Evolutionary conservation across 2,113 vertebrate genomes (phyloP), one percentile per base, ranked within the genome.

Genomic region (Heloderma charlesbogerti): DNA sequence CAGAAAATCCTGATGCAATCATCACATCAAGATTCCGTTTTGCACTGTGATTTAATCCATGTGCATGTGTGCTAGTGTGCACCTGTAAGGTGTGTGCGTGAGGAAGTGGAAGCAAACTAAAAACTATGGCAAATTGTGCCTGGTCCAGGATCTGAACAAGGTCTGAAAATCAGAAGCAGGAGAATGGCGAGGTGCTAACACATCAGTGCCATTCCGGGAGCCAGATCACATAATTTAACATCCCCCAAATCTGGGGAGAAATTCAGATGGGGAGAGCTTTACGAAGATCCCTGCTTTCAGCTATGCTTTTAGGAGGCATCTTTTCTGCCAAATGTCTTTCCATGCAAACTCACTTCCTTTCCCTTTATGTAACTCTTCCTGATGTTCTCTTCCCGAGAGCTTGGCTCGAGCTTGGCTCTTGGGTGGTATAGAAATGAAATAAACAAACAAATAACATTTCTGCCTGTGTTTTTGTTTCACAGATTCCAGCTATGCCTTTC

Each of bases 401-500:
- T 20, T 63, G 3, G 60, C 9, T n/a, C n/a, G n/a, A n/a, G n/a
- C n/a, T n/a, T n/a, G n/a, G n/a, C 60, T 63, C 16, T 63, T 63
- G 60, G 60, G 60, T 2, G 20, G 20, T 63, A 63, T 20, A 63
- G 3, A 63, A 63, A 20, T 63, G 20, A 3, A 22, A 63, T 3
- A 63, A 63, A 63, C 7, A 51, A 51, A 51, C 60, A 3, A 63
- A 22, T 63, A 63, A 63, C 1, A 6, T 63, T 69, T 20, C 57
- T 16, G 1, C 77, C 8, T 51, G 40, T 94, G 72, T 92, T 88
- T 92, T 81, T 89, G 3, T 91, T 92, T 94, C 95, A 31, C 67
- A 98, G 97, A 89, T 86, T 79, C 18, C 94, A 95, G 90, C 92
- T 86, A 98, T 98, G 98, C 94, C 77, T 91, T 89, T 94, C 91